phyloP scores from a whole-genome alignment of 2,113 vertebrate genomes.

The Campylorhamphus procurvoides region DNA sequence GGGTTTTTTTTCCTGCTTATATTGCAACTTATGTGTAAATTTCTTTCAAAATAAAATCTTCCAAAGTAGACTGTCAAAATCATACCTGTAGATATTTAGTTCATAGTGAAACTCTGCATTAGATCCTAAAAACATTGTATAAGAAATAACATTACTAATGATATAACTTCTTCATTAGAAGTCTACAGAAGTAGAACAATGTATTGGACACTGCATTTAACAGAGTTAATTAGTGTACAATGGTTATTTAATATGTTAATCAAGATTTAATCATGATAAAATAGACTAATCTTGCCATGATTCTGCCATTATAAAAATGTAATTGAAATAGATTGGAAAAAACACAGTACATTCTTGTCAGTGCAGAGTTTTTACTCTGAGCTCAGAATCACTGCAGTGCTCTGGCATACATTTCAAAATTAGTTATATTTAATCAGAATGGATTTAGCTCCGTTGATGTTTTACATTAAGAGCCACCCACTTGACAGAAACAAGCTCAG shows the following conservation, averaged over 20 bases:
- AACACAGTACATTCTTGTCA: background rate
- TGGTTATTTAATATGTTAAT: slow-evolving; percentile 66
- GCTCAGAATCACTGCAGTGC: background rate
- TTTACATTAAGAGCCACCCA: background rate
- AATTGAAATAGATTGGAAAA: slow-evolving; percentile 58
- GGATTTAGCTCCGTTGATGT: background rate
- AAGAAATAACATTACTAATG: background rate
- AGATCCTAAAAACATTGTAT: background rate
- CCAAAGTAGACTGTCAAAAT: background rate
- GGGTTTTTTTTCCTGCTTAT: background rate
- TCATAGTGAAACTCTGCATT: background rate
- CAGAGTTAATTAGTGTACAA: slow-evolving; percentile 60
- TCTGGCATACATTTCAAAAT: background rate
- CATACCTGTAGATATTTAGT: background rate
- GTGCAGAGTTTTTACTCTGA: background rate
- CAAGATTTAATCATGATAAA: slow-evolving; percentile 62
- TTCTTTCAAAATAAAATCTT: background rate
- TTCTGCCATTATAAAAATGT: slow-evolving; percentile 35
- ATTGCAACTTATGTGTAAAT: background rate
- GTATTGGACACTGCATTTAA: slow-evolving; percentile 50
- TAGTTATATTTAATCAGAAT: background rate
- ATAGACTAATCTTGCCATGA: slow-evolving; percentile 50
- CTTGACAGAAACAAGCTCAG: background rate
- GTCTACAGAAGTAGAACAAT: slow-evolving; percentile 20
- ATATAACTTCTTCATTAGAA: slow-evolving; percentile 24